Base-by-base conservation (phyloP, 2,888 invertebrate genomes). In the Agrochola circellaris region DNA sequence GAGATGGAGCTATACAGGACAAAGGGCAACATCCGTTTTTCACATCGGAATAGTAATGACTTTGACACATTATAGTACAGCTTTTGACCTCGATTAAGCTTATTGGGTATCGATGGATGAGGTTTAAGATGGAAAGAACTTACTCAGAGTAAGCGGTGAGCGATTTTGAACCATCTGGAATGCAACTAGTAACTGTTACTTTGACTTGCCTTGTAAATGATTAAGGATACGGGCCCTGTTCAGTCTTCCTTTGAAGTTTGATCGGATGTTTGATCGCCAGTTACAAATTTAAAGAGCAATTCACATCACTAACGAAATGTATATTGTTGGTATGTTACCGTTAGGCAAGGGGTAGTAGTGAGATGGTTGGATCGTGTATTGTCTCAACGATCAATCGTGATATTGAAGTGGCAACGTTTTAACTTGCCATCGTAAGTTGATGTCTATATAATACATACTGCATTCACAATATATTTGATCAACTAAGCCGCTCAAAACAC, bases 201-300 rank as follows among this genome's bases (percentile, higher is more conserved):
- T 62, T 73, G 54, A 62, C n/a, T 62, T 45, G 42, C 20, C 51
- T 30, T 61, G n/a, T 15, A 62, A 56, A 17, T 30, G 42, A 73
- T 64, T 64, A 45, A 34, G n/a, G 45, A 64, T 73, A 48, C 38
- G 23, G 26, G 23, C 9, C 13, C n/a, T 15, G 30, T 51, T 61
- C 30, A 42, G 15, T 30, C 30, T 54, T 30, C 61, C 61, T 51
- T 73, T 51, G 23, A 56, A 30, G n/a, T 54, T 56, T 54, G 38
- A 51, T 67, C 17, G 38, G 54, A 65, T 23, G 23, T 38, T 72
- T 26, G 54, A 34, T 51, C 26, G 23, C 23, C 26, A 11, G 20
- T 26, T 26, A 65, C 11, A 7, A 54, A 23, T 66, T 73, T 66
- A 65, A 65, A 72, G 23, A 72, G 30, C 30, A 3, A 69, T 58